phyloP scores from a whole-genome alignment of 2,797 vertebrate species.

The Setipinna tenuifilis region DNA sequence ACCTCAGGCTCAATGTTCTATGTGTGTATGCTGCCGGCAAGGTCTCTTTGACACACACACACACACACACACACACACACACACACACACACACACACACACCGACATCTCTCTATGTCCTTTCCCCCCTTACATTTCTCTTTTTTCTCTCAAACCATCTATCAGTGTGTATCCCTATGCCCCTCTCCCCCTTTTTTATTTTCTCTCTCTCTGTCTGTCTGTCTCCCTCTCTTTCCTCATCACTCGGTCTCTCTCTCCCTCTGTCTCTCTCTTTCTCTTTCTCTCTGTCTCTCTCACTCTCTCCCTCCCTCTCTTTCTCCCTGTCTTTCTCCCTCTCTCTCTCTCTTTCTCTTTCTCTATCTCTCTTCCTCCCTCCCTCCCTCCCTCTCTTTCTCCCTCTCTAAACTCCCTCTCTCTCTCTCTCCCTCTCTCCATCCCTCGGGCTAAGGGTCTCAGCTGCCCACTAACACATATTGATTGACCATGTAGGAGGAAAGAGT shows the following conservation, averaged over 20 bases:
- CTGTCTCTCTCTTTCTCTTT: conserved; percentile 36
- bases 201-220: conserved; percentile 5
- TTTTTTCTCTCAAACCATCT: conserved; percentile 2
- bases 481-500: conserved; percentile 56
- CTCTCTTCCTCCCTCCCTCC: background rate
- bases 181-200: conserved; percentile 13
- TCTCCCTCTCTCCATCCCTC: conserved; percentile 34
- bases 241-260: background rate
- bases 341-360: conserved; percentile 29
- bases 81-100: conserved; percentile 39
- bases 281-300: conserved; percentile 51
- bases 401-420: conserved; percentile 60
- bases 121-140: background rate
- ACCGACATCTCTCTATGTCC: background rate
- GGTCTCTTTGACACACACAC: background rate
- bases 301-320: conserved; percentile 50
- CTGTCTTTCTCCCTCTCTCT: too few species aligned
- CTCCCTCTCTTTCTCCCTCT: conserved; percentile 48
- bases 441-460: conserved; percentile 70
- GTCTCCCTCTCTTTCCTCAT: conserved; percentile 4
- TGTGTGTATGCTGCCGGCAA: too few species aligned
- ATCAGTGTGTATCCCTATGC: background rate
- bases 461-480: conserved; percentile 76
- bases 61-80: conserved; percentile 21
- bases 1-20: too few species aligned